Base-by-base conservation (phyloP, 2,797 vertebrate genomes). In the Acipenser oxyrinchus region DNA sequence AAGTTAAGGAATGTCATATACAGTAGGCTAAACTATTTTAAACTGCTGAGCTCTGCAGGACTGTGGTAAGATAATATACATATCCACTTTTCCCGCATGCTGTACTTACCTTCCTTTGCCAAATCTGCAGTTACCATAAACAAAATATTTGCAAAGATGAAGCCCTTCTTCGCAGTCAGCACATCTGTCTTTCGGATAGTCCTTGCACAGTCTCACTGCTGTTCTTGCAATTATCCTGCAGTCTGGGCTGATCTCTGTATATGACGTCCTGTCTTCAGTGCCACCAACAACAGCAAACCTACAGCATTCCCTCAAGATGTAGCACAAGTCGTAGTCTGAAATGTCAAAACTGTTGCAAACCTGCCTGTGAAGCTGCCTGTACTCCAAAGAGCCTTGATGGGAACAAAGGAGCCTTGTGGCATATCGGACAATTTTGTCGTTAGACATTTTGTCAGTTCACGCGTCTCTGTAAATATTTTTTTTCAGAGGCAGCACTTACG, bases 121-220 rank as follows among this genome's bases (percentile, higher is more conserved):
- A 75, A 85, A 89, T 78, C 87, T 89, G 81, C 94, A 96, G 70
- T 79, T 82, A 2, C 93, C 93, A 51, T 82, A 91, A 11, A 95
- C 60, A 76, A 89, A 87, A 76, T 82, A 93, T 74, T 84, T 92
- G 84, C 94, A 96, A 59, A 95, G 73, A 61, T 96, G 94, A 68
- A 95, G 87, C 70, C 23, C 23, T 37, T 84, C 79, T 53, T 85
- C 72, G 70, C 94, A 96, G 1, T 8, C 68, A 1, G 23, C 18
- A 66, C 84, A 81, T 13, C 74, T 67, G 13, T 78, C 72, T 11
- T 73, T 81, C 5, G 71, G 62, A 69, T 87, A 85, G 50, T 76
- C 81, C 64, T 69, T 73, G 79, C 94, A 95, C 49, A 95, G 77
- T 48, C 93, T 83, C 67, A 92, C 73, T 4, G 77, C 71, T 15